Base-by-base conservation (phyloP, 1,140 invertebrate genomes). In the Charaxes varanes region DNA sequence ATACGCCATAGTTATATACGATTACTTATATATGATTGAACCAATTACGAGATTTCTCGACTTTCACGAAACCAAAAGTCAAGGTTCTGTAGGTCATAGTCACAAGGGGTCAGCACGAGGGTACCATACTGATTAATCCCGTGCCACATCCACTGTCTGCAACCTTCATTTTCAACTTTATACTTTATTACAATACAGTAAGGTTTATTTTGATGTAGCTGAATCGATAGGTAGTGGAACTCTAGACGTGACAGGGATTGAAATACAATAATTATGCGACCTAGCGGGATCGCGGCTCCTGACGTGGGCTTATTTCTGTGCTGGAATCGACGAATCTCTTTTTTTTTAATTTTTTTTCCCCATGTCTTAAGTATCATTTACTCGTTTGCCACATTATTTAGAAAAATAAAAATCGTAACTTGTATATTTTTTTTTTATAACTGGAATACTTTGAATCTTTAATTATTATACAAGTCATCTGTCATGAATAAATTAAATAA, bases 11-110 rank as follows among this genome's bases (percentile, higher is more conserved):
- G n/a, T n/a, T n/a, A n/a, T n/a, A n/a, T n/a, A n/a, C n/a, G n/a
- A n/a, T n/a, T n/a, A n/a, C n/a, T n/a, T n/a, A n/a, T n/a, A n/a
- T n/a, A n/a, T n/a, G n/a, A n/a, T n/a, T n/a, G n/a, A n/a, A n/a
- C 41, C 33, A 45, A 45, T 45, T 35, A 32, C 12, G 13, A 45
- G 12, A 33, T 36, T 36, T 36, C 41, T 37, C 28, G 21, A 71
- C 71, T 79, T 79, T 79, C 74, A 55, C 65, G 43, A 44, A 57
- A 53, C 57, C 37, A 40, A 46, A 62, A 67, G 62, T 65, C 61
- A 67, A 63, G 60, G 64, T 69, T 73, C 70, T 78, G 41, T 74
- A 55, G 73, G 71, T 78, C 67, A 76, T 55, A 69, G 62, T 56
- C 53, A 36, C 63, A 67, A 53, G 53, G 47, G 66, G 63, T 67